Evolutionary conservation across 2,888 invertebrate species (phyloP).

Genomic region (Noctua pronuba): DNA sequence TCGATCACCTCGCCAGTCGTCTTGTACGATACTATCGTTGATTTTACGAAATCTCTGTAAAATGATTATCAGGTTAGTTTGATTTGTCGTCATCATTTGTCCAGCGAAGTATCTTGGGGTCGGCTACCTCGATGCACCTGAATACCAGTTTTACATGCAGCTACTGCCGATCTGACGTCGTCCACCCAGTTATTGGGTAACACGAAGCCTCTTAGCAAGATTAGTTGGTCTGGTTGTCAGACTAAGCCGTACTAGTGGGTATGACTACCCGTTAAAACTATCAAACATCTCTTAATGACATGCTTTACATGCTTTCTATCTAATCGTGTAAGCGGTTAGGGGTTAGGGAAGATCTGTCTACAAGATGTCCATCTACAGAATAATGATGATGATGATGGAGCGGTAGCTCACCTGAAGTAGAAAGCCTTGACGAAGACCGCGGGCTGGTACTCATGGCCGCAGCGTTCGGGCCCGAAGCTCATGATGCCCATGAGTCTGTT

Average conservation of each 20-base stretch:
- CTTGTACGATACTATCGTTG: constrained; percentile 85
- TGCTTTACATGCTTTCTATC: not conserved
- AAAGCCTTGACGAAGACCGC: constrained; percentile 87
- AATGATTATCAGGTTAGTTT: not conserved
- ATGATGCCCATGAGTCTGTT: constrained; percentile 85
- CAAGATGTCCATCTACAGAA: not conserved
- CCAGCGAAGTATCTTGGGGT: not conserved
- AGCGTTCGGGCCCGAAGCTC: constrained; percentile 87
- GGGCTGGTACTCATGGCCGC: constrained; percentile 84
- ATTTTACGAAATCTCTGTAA: constrained; percentile 84
- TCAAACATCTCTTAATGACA: not conserved
- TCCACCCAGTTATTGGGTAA: not conserved
- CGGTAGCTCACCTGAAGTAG: constrained; percentile 82
- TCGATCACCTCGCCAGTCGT: constrained; percentile 81
- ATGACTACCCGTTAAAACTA: not conserved
- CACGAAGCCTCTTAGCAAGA: not conserved
- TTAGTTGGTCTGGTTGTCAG: not conserved
- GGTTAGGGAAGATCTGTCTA: not conserved
- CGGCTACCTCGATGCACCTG: not conserved
- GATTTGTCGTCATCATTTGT: not conserved
- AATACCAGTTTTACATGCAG: not conserved
- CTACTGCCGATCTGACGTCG: not conserved
- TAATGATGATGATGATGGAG: not conserved
- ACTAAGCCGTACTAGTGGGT: not conserved
- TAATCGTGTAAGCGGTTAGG: not conserved